phyloP scores from a whole-genome alignment of 2,797 vertebrate genomes.

The Phylloscopus collybita region DNA sequence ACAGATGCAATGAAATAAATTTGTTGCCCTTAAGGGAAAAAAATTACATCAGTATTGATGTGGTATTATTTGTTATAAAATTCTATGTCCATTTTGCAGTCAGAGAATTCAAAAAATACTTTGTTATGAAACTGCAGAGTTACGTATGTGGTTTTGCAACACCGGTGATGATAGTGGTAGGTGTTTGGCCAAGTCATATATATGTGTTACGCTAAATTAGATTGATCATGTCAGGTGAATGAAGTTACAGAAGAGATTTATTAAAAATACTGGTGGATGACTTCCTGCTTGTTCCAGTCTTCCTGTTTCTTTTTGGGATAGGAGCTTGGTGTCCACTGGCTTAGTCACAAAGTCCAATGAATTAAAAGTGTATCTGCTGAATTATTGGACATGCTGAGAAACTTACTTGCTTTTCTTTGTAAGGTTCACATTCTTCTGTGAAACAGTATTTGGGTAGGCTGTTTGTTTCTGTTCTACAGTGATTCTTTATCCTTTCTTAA shows the following conservation, averaged over 20 bases:
- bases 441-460: not conserved
- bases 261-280: not conserved
- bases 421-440: not conserved
- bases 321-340: not conserved
- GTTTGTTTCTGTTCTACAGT: not conserved
- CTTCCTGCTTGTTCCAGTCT: not conserved
- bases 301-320: not conserved
- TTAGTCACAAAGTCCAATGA: not conserved
- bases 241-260: not conserved
- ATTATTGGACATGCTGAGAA: not conserved
- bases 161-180: not conserved
- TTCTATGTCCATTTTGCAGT: not conserved
- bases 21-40: not conserved
- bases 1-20: not conserved
- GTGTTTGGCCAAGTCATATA: not conserved
- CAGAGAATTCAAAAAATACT: not conserved
- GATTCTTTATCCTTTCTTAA: not conserved
- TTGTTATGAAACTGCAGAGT: conserved; percentile 10
- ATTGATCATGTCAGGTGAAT: not conserved
- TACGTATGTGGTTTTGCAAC: conserved; percentile 22
- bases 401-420: not conserved
- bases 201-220: not conserved
- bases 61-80: not conserved
- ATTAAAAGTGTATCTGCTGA: not conserved
- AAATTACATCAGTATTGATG: not conserved